Base-by-base conservation (phyloP, 92 coral and sea anemone genomes). In the Phymanthus crucifer region DNA sequence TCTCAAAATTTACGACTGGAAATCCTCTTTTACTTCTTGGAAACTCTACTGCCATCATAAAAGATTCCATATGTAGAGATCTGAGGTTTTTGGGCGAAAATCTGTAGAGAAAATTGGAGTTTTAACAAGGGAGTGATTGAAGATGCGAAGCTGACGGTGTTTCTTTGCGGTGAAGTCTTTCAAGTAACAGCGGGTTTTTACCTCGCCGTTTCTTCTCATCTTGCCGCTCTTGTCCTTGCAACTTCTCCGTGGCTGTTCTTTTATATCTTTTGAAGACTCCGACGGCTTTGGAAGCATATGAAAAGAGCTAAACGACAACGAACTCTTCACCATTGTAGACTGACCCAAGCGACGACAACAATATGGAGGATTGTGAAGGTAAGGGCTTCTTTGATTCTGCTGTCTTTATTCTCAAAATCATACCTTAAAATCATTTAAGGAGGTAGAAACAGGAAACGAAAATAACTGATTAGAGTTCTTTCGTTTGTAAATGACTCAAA, bases 191-290 rank as follows among this genome's bases (percentile, higher is more conserved):
- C 14, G 32, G 72, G 72, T 32, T 68, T n/a, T 72, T 72, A 74
- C 72, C 73, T 58, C 40, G 34, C 61, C 35, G 38, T 21, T 37
- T 65, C 73, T 32, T 40, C 26, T 78, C 3, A 66, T 78, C 72
- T 78, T 68, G 77, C 86, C 86, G 86, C 86, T 67, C 66, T 40
- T 82, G 73, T 82, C 80, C 80, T 58, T 73, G 79, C 80, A 54
- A 73, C 79, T 61, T 24, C 23, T 72, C 86, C 40, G 80, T 74
- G 74, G 86, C 86, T 64, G 74, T 82, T 82, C 73, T 57, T 56
- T 74, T 67, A 37, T 6, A 40, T 40, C 43, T 75, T 82, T 82
- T 82, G 86, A 82, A 73, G 86, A 37, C 31, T 26, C 86, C 86
- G 86, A 73, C 57, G n/a, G 38, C 32, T 9, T 66, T 32, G 36